phyloP scores from a whole-genome alignment of 2,888 invertebrate species.

The Amorpha juglandis region DNA sequence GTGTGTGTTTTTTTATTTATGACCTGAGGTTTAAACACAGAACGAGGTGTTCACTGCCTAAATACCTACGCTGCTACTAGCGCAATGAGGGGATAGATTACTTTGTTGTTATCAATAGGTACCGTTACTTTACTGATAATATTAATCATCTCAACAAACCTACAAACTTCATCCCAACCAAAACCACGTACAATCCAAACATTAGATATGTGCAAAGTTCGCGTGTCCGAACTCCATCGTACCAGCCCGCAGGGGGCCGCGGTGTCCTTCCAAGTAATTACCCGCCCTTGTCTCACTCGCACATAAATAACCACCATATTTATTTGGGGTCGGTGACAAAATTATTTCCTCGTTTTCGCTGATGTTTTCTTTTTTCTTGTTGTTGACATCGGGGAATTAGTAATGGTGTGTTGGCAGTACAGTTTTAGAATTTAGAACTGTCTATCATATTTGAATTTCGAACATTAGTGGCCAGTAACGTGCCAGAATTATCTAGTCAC shows the following conservation, averaged over 20 bases:
- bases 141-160: no score
- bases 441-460: background rate
- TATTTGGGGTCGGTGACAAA: conserved; percentile 55
- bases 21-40: no score
- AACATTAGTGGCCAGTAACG: background rate
- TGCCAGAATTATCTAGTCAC: background rate
- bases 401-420: conserved; percentile 2
- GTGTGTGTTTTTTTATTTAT: no score
- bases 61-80: no score
- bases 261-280: conserved; percentile 69
- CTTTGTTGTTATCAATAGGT: no score
- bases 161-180: background rate
- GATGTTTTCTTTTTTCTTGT: conserved; percentile 27
- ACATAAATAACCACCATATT: conserved; percentile 62
- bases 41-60: no score
- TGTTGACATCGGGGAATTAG: background rate
- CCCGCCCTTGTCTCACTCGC: conserved; percentile 57
- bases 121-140: no score
- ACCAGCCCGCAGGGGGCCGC: conserved; percentile 45
- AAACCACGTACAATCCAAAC: background rate
- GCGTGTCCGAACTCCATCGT: conserved; percentile 28
- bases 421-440: background rate
- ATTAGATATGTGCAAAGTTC: conserved; percentile 16
- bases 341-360: conserved; percentile 45
- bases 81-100: no score